Evolutionary conservation across 1,140 invertebrate species (phyloP).

Genomic region (Chrysomallon squamiferum): DNA sequence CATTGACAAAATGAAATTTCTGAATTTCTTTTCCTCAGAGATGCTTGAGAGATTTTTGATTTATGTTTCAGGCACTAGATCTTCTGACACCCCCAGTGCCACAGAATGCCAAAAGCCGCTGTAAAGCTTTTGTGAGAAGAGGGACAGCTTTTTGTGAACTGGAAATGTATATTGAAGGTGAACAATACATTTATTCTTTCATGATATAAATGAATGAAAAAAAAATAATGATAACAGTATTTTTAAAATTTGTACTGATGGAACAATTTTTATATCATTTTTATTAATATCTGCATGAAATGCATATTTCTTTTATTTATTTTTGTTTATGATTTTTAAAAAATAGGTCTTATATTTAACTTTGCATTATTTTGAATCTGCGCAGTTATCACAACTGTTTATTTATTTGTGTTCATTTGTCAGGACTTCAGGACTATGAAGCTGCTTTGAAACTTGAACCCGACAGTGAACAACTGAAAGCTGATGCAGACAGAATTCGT

Average conservation of each 20-base stretch:
- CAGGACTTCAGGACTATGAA: conserved; percentile 75
- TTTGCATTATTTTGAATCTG: background rate
- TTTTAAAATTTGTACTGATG: background rate
- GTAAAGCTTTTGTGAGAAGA: conserved; percentile 74
- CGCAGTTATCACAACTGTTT: background rate
- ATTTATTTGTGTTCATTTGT: conserved; percentile 17
- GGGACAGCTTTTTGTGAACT: conserved; percentile 77
- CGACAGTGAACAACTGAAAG: conserved; percentile 65
- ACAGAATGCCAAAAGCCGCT: conserved; percentile 74
- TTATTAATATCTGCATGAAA: background rate
- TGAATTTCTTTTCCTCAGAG: too few relatives aligned
- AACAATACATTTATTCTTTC: conserved; percentile 4
- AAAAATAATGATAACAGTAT: background rate
- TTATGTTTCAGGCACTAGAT: conserved; percentile 73
- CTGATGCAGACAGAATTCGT: conserved; percentile 63
- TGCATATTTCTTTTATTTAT: background rate
- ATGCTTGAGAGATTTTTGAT: too few relatives aligned
- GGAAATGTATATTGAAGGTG: conserved; percentile 74
- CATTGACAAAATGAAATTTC: too few relatives aligned
- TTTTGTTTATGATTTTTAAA: background rate
- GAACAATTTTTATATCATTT: background rate
- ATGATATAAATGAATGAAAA: background rate
- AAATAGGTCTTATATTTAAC: background rate
- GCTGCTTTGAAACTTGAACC: conserved; percentile 72
- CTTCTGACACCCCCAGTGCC: conserved; percentile 75